phyloP scores from a whole-genome alignment of 2,797 vertebrate genomes.

The Poeciliopsis infans region DNA sequence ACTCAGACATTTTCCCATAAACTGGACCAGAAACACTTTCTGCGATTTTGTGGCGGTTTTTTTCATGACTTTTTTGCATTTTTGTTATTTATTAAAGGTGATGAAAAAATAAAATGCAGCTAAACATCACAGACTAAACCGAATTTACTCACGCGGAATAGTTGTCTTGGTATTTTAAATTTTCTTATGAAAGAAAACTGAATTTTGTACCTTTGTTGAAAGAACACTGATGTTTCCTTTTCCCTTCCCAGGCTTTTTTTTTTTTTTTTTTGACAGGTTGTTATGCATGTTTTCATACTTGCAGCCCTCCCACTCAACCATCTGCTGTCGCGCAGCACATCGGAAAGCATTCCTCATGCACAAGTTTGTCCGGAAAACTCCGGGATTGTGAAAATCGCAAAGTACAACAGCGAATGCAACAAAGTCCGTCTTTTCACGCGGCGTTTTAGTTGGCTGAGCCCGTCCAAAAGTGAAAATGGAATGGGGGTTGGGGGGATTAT shows the following conservation, averaged over 20 bases:
- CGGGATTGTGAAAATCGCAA: conserved; percentile 17
- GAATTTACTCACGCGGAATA: not conserved
- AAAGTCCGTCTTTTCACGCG: not conserved
- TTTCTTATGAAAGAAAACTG: not conserved
- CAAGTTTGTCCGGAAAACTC: conserved; percentile 41
- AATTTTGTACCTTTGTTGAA: not conserved
- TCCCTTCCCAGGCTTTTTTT: conserved; percentile 25
- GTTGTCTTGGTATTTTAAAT: not conserved
- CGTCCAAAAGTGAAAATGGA: conserved; percentile 34
- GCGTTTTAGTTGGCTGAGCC: conserved; percentile 13
- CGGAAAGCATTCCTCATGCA: conserved; percentile 41
- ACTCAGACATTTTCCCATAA: too few relatives aligned
- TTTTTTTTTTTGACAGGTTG: conserved; percentile 36
- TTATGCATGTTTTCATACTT: conserved; percentile 65
- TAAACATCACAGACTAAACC: not conserved
- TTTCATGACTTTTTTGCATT: too few relatives aligned
- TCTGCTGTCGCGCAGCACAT: conserved; percentile 56
- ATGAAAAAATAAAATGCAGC: too few relatives aligned
- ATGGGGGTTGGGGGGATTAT: conserved; percentile 33
- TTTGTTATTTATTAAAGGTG: too few relatives aligned
- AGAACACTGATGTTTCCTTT: conserved; percentile 28
- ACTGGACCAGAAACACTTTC: too few relatives aligned
- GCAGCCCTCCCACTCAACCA: conserved; percentile 71
- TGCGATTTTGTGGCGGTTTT: too few relatives aligned
- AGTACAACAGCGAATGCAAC: not conserved